Evolutionary conservation across 2,888 invertebrate genomes (phyloP).

Genomic region (Lampropteryx suffumata): DNA sequence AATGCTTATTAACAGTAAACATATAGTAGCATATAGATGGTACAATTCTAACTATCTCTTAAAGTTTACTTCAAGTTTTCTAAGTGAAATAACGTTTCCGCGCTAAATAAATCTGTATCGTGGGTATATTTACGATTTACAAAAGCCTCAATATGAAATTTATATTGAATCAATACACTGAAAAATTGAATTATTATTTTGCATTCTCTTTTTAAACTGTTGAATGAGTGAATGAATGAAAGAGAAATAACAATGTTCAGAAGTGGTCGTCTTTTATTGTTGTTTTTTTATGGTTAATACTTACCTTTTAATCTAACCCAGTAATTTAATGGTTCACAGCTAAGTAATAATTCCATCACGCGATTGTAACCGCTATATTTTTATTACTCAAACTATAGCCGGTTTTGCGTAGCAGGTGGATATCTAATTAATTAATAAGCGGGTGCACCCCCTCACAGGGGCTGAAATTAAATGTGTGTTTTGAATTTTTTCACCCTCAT

Average conservation of each 20-base stretch:
- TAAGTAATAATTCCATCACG: slow-evolving; percentile 33
- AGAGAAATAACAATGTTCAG: too few species aligned
- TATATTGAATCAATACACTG: slow-evolving; percentile 12
- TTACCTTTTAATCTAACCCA: slow-evolving; percentile 25
- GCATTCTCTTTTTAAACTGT: too few species aligned
- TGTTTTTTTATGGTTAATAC: slow-evolving; percentile 7
- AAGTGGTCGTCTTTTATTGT: slow-evolving; percentile 5
- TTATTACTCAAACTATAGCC: slow-evolving; percentile 51
- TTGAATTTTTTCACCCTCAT: slow-evolving; percentile 69
- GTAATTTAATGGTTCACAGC: slow-evolving; percentile 28
- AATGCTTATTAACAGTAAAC: too few species aligned
- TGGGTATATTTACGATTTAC: too few species aligned
- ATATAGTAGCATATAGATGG: too few species aligned
- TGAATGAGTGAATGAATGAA: too few species aligned
- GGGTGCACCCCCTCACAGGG: slow-evolving; percentile 54
- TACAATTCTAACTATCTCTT: too few species aligned
- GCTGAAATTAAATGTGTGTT: slow-evolving; percentile 75
- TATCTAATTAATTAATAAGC: slow-evolving; percentile 73
- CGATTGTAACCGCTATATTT: slow-evolving; percentile 34
- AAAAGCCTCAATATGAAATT: too few species aligned
- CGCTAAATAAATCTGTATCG: too few species aligned
- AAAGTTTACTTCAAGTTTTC: too few species aligned
- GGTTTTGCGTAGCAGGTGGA: slow-evolving; percentile 69
- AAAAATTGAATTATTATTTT: too few species aligned
- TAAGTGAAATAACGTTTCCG: too few species aligned